phyloP scores from a whole-genome alignment of 2,888 invertebrate species.

The Glaucopsyche alexis region DNA sequence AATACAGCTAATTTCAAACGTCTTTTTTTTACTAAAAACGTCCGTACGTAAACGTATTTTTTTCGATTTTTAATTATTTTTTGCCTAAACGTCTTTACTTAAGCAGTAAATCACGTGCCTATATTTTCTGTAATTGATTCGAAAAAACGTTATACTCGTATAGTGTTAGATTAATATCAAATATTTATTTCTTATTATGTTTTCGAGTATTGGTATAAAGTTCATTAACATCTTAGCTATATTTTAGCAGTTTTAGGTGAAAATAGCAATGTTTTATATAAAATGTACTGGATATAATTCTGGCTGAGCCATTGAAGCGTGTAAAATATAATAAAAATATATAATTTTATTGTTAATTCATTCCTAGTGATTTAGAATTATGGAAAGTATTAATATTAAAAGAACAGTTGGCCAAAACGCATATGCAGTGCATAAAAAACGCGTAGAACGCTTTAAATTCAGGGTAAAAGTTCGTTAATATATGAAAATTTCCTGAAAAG shows the following conservation, averaged over 20 bases:
- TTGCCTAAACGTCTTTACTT: no score
- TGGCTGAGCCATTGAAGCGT: constrained; percentile 6
- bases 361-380: constrained; percentile 23
- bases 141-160: no score
- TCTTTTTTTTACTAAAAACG: no score
- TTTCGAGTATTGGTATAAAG: neutral
- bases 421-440: constrained; percentile 22
- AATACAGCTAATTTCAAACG: no score
- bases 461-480: constrained; percentile 28
- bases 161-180: no score
- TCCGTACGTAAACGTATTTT: no score
- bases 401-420: constrained; percentile 24
- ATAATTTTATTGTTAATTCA: constrained; percentile 19
- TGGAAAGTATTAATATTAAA: constrained; percentile 12
- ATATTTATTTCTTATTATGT: neutral
- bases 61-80: no score
- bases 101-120: no score
- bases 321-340: neutral
- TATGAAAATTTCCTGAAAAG: constrained; percentile 1
- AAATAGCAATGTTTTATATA: neutral
- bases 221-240: neutral
- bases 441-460: constrained; percentile 25
- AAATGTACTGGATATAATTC: neutral
- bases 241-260: neutral
- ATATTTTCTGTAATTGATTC: no score